Evolutionary conservation across 2,113 vertebrate species (phyloP).

Genomic region (Catagonus wagneri): DNA sequence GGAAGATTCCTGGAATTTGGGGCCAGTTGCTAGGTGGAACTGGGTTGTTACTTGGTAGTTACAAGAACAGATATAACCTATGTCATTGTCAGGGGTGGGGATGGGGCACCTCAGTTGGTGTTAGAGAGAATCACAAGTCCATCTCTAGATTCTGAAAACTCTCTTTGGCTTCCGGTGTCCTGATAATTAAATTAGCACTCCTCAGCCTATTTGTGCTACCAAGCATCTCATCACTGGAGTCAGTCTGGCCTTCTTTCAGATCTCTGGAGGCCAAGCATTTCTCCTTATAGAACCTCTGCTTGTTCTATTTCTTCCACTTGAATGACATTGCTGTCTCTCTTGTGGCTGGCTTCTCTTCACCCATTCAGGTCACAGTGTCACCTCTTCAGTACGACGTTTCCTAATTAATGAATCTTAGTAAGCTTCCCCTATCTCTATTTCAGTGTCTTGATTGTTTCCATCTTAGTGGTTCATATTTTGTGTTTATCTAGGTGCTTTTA

Average conservation of each 20-base stretch:
- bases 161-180: background rate
- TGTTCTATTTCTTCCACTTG: background rate
- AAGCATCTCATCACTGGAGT: background rate
- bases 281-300: background rate
- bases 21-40: background rate
- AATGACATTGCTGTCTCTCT: background rate
- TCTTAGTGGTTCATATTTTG: background rate
- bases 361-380: background rate
- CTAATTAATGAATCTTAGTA: background rate
- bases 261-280: background rate
- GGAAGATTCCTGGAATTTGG: background rate
- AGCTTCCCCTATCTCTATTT: background rate
- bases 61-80: background rate
- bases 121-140: background rate
- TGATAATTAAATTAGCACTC: background rate
- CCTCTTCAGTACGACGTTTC: background rate
- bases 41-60: background rate
- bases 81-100: background rate
- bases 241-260: background rate
- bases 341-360: background rate
- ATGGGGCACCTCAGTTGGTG: background rate
- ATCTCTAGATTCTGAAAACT: background rate
- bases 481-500: background rate
- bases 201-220: background rate
- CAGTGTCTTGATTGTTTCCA: background rate